Conservation (phyloP, 2,888 invertebrate genomes). For the Heliconius aoede region DNA sequence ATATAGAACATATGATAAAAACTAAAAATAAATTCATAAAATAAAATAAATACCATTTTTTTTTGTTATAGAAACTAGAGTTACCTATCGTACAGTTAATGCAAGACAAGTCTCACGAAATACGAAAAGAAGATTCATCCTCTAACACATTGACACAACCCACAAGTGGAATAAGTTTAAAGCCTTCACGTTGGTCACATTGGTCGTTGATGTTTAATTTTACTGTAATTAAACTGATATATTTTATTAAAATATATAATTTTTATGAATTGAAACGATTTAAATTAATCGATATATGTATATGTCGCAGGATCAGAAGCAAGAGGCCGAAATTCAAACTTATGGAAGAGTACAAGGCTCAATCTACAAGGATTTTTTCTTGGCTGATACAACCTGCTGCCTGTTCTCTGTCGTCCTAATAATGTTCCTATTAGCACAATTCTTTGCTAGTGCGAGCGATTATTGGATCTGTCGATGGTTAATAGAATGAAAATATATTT, state of each 20-base stretch:
- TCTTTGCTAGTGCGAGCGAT: conserved; percentile 74
- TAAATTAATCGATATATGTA: not conserved
- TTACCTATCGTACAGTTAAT: conserved; percentile 70
- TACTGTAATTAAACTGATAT: conserved; percentile 53
- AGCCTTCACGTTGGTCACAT: conserved; percentile 59
- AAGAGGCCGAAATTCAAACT: conserved; percentile 68
- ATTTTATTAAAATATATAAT: not conserved
- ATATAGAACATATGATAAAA: not conserved
- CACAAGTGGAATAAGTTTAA: conserved; percentile 64
- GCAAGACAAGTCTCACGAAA: conserved; percentile 68
- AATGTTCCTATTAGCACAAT: conserved; percentile 84
- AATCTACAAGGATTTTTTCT: conserved; percentile 73
- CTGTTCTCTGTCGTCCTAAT: conserved; percentile 61
- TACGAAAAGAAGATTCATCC: conserved; percentile 59
- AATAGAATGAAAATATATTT: not conserved
- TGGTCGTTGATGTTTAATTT: conserved; percentile 64
- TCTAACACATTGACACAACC: conserved; percentile 51
- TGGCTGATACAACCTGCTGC: conserved; percentile 64
- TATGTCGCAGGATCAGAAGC: conserved; percentile 69
- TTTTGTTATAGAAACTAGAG: conserved; percentile 59
- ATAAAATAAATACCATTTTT: too few species aligned
- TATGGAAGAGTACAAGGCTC: conserved; percentile 69
- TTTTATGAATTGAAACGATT: not conserved
- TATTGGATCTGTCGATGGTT: conserved; percentile 79
- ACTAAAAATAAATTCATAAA: not conserved